These are phyloP conservation scores for Darevskia nairensis DNA, from an alignment of 2,797 vertebrate genomes.

Conservation along the genomic window DNA sequence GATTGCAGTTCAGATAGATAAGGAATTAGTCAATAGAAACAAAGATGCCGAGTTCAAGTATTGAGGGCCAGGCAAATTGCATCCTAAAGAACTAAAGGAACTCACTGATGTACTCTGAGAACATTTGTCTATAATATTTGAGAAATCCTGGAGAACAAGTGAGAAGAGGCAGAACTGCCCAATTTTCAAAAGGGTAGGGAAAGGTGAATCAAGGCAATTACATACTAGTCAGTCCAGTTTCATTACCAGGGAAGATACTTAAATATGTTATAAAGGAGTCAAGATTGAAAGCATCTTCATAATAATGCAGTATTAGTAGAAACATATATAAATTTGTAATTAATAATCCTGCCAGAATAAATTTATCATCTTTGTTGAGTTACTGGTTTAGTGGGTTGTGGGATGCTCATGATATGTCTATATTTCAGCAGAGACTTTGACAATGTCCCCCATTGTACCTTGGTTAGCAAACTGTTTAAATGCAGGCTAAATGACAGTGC, in stretches of 20 bases:
- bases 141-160: not conserved
- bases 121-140: not conserved
- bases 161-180: not conserved
- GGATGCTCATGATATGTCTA: not conserved
- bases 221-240: not conserved
- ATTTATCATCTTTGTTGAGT: not conserved
- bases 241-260: not conserved
- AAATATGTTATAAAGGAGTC: not conserved
- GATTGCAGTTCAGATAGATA: not conserved
- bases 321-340: not conserved
- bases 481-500: no score
- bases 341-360: not conserved
- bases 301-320: not conserved
- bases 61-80: not conserved
- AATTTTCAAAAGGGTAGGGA: not conserved
- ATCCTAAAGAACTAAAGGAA: not conserved
- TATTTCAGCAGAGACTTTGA: not conserved
- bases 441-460: not conserved
- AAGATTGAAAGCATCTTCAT: not conserved
- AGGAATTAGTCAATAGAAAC: not conserved
- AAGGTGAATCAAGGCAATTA: not conserved
- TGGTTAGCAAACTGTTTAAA: no score
- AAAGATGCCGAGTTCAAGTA: not conserved
- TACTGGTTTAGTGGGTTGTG: not conserved
- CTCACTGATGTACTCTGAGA: not conserved